These are phyloP conservation scores for Andrena bucephala DNA, from an alignment of 2,888 invertebrate species.

Conservation along the genomic window DNA sequence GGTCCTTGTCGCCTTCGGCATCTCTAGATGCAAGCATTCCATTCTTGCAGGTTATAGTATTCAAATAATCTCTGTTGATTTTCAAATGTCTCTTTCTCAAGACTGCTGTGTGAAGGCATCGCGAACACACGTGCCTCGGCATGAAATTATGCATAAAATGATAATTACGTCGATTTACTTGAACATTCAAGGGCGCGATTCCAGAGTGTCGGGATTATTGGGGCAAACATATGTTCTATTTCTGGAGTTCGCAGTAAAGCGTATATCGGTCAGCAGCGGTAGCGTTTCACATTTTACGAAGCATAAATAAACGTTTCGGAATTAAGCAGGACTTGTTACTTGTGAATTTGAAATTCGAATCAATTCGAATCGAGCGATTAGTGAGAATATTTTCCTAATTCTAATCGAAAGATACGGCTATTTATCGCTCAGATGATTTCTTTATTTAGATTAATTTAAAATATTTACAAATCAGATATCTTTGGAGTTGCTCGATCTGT, in stretches of 20 bases:
- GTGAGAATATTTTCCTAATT: background rate
- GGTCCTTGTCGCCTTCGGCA: background rate
- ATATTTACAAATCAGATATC: background rate
- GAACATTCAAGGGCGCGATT: background rate
- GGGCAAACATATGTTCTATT: constrained; percentile 25
- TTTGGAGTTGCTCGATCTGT: background rate
- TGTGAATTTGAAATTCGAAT: background rate
- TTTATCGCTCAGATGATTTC: background rate
- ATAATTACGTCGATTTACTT: background rate
- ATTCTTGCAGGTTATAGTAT: constrained; percentile 65
- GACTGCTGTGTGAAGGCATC: constrained; percentile 36
- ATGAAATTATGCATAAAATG: constrained; percentile 53
- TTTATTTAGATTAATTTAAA: background rate
- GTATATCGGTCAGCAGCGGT: background rate
- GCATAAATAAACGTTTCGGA: background rate
- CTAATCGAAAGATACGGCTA: background rate
- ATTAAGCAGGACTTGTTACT: background rate
- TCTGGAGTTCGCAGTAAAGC: constrained; percentile 20
- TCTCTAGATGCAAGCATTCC: background rate
- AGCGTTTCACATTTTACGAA: background rate
- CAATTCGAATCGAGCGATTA: background rate
- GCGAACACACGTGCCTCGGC: constrained; percentile 44
- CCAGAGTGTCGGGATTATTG: background rate
- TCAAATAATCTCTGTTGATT: constrained; percentile 11
- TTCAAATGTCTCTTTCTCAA: constrained; percentile 17